A percentile compares a stretch with the other conserved stretches of the same genome.
Conservation (phyloP, 2,888 invertebrate species). For the Orthonevra nobilis region DNA sequence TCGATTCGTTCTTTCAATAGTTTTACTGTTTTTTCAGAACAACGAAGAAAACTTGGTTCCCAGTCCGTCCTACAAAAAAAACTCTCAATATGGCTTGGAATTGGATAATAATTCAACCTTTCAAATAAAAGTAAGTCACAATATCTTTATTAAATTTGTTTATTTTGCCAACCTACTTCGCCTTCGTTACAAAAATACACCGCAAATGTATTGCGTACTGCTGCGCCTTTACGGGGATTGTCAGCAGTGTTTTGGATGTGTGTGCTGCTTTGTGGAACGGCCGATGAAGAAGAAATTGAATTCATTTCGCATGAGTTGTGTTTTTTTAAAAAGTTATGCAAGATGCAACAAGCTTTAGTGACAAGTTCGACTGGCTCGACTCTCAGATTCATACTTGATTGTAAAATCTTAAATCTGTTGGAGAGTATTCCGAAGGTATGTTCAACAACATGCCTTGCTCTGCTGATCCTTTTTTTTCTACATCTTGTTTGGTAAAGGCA, state of each 20-base stretch:
- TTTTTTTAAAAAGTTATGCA: not conserved
- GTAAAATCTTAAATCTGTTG: slow-evolving; percentile 13
- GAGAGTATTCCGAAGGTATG: slow-evolving; percentile 18
- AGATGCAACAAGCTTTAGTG: slow-evolving; percentile 18
- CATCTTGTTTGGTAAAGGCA: slow-evolving; percentile 1
- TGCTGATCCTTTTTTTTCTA: not conserved
- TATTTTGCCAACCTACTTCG: slow-evolving; percentile 16
- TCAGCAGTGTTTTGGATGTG: not conserved
- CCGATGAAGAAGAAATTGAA: not conserved
- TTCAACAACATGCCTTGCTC: slow-evolving; percentile 12
- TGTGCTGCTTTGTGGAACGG: slow-evolving; percentile 4
- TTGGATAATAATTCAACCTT: too few relatives aligned
- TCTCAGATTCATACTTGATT: slow-evolving; percentile 1
- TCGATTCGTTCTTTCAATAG: too few relatives aligned
- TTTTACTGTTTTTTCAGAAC: too few relatives aligned
- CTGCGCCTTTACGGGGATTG: not conserved
- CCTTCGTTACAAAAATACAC: slow-evolving; percentile 17
- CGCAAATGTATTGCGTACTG: not conserved
- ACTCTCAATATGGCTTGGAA: too few relatives aligned
- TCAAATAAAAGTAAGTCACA: too few relatives aligned
- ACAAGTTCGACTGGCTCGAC: slow-evolving; percentile 15
- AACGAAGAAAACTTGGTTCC: too few relatives aligned
- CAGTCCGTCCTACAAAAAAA: too few relatives aligned
- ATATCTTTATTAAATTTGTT: too few relatives aligned
- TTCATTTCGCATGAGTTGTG: not conserved